Base-by-base conservation (phyloP, 1,140 invertebrate species). In the Drosophila mojavensis region DNA sequence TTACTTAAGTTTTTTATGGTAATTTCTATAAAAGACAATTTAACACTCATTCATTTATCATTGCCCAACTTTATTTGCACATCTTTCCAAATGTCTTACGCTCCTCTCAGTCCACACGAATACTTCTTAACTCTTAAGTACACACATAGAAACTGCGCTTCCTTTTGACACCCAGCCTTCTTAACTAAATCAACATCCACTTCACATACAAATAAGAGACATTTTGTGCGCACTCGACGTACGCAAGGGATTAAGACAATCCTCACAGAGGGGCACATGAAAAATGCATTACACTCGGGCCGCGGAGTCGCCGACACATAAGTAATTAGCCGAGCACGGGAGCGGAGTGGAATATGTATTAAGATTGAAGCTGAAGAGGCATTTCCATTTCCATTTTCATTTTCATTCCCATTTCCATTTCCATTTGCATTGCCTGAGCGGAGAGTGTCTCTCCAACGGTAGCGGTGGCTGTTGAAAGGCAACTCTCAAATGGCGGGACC, bases 321-420 rank as follows among this genome's bases (percentile, higher is more conserved):
- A 20, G 58, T 48, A 88, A 89, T 83, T 88, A 89, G 74, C 65
- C 70, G 64, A 77, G 53, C 54, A 50, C 66, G 66, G 53, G 63
- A 39, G 24, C 24, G 30, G 20, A 30, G 47, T 55, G 45, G 9
- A 62, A 66, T 62, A 51, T 65, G 61, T 39, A 68, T 64, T 55
- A 24, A 47, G 20, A 30, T 17, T 56, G 47, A 48, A 56, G 43
- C 43, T 50, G 48, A 45, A 55, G 48, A 41, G 55, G 53, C 62
- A 50, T 65, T 65, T 71, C 13, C 66, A 55, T 30, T 15, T 53
- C 13, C 9, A 59, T 58, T 61, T 61, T 7, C 28, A 62, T 69
- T 54, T 39, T 11, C 53, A 71, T 61, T 47, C 17, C 6, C n/a
- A 17, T 20, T 47, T 9, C 5, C 43, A 53, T 45, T 48, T 67